Evolutionary conservation across 2,888 invertebrate species (phyloP), one percentile per base, ranked within the genome.

Genomic region (Pinctada fucata): DNA sequence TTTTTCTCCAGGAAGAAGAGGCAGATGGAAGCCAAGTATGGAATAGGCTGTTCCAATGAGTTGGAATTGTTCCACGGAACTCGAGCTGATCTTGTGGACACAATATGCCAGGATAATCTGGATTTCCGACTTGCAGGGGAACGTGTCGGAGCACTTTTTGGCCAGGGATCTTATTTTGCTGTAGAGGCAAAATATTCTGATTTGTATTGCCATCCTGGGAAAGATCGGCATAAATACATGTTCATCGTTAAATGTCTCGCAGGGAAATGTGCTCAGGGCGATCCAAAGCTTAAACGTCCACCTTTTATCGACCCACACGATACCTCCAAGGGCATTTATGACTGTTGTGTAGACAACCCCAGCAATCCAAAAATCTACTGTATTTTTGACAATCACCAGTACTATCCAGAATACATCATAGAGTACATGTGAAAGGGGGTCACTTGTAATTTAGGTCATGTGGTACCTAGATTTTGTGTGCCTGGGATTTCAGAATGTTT

Each of bases 331-430:
- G 80, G 79, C 31, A 75, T 86, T 69, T 89, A 82, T 68, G 89
- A 91, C 75, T 82, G 88, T n/a, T 88, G 89, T 71, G 90, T 90
- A 4, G 90, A 91, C 71, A 79, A 86, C 71, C 67, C 76, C n/a
- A 72, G 73, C 2, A 79, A 79, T 48, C 90, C 91, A 0, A 81
- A 82, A n/a, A 88, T 91, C 52, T 90, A 84, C 75, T 89, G 90
- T 76, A 78, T 90, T 6, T 91, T 90, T 82, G 85, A 89, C 69
- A 80, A 81, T 31, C 84, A 87, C 16, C 91, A 91, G 78, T 88
- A 88, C 76, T 90, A 90, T 69, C 91, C 90, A 0, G 90, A 91
- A 78, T 89, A 90, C 79, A 72, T 90, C 5, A 88, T 91, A 8
- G 78, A 86, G 76, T 88, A 88, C 67, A 73, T 65, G 31, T 85